Conservation (phyloP, 2,888 invertebrate species). For the Campaea margaritaria region DNA sequence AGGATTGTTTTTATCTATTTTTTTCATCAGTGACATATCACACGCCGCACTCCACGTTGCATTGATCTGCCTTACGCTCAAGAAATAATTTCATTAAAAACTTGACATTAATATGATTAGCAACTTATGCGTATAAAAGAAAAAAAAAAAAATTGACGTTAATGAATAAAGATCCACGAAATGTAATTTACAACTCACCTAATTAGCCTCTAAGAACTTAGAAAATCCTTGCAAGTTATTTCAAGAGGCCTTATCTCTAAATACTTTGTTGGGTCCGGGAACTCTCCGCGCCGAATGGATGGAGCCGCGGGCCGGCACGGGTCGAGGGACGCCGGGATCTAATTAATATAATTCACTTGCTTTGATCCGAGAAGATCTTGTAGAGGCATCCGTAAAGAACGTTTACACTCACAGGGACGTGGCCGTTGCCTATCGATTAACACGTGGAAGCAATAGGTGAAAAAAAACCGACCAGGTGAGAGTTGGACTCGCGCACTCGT, state of each 20-base stretch:
- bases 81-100: background rate
- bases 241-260: slow-evolving; percentile 26
- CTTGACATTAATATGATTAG: no score
- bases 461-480: no score
- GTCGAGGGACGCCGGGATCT: slow-evolving; percentile 37
- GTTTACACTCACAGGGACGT: slow-evolving; percentile 33
- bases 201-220: slow-evolving; percentile 28
- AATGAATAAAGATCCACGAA: slow-evolving; percentile 16
- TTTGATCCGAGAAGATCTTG: slow-evolving; percentile 53
- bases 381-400: slow-evolving; percentile 42
- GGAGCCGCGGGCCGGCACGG: background rate
- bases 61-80: no score
- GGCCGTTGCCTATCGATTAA: background rate
- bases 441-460: no score
- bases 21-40: no score
- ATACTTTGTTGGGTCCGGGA: slow-evolving; percentile 11
- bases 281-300: slow-evolving; percentile 4
- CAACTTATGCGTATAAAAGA: background rate
- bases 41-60: no score
- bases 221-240: slow-evolving; percentile 26
- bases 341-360: slow-evolving; percentile 62
- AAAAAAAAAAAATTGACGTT: slow-evolving; percentile 5
- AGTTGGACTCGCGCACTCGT: no score
- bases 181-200: slow-evolving; percentile 26
- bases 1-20: no score